Base-by-base conservation (phyloP, 2,113 vertebrate genomes). In the Natator depressus region DNA sequence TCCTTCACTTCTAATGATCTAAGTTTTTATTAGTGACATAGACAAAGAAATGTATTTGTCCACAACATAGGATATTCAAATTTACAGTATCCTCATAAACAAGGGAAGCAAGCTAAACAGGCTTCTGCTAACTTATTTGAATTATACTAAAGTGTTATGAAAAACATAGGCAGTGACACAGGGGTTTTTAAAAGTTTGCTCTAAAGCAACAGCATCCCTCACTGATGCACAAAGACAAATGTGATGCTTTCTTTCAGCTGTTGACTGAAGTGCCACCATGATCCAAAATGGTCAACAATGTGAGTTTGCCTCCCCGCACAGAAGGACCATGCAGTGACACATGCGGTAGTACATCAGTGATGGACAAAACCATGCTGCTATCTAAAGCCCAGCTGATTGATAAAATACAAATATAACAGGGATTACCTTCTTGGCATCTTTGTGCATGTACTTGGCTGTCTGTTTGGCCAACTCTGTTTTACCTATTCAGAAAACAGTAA, bases 391-490 rank as follows among this genome's bases (percentile, higher is more conserved):
- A 55, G 4, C 1, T 0, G 2, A 25, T 5, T 0, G 4, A 27
- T 5, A 22, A 3, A 19, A 6, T 10, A 20, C 10, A 0, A 4
- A 8, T 13, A 29, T 46, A 2, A 10, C 24, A 20, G 72, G 5
- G 38, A 42, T 97, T 93, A 99, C 99, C 99, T 99, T 99, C 94
- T 99, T 99, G 93, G 99, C 84, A 62, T 99, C 99, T 97, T 99
- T 99, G 96, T 99, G 99, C 98, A 99, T 98, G 91, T 99, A 99
- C 87, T 99, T 99, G 84, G 99, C 99, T 5, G 99, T 99, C 96
- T 99, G 99, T 96, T 99, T 99, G 96, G 99, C 99, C 97, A 99
- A 96, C 93, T 99, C 99, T 0, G 99, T 99, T 98, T 99, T 99
- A 87, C 99, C 99, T 99, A 98, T 75, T n/a, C 17, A 85, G 0